phyloP scores from a whole-genome alignment of 1,140 invertebrate species.

The Elymnias hypermnestra region DNA sequence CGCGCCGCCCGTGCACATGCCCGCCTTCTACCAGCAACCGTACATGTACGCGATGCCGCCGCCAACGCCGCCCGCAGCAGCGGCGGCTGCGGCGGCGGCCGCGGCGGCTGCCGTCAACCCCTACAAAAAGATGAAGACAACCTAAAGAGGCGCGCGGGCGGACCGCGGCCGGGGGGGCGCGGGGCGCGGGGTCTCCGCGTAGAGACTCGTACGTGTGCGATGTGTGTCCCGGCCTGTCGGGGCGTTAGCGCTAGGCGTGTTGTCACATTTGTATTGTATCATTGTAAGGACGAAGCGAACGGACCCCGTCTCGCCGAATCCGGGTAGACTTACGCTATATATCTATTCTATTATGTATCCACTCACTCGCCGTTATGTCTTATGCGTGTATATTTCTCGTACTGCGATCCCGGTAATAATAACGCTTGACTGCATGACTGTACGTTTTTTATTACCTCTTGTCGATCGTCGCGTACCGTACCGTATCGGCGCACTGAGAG shows the following conservation, averaged over 20 bases:
- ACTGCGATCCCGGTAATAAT: constrained; percentile 87
- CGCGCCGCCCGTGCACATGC: constrained; percentile 58
- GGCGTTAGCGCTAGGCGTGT: constrained; percentile 71
- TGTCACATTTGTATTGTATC: constrained; percentile 75
- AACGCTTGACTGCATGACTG: constrained; percentile 91
- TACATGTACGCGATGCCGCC: constrained; percentile 78
- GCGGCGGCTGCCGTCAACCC: constrained; percentile 82
- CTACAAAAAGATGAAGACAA: constrained; percentile 92
- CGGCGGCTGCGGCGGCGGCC: constrained; percentile 69
- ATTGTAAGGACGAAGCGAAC: constrained; percentile 72
- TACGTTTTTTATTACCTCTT: constrained; percentile 87
- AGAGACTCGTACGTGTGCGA: constrained; percentile 68
- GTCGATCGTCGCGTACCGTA: constrained; percentile 68
- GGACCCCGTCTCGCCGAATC: constrained; percentile 61
- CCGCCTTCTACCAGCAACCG: constrained; percentile 71
- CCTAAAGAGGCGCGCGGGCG: constrained; percentile 76
- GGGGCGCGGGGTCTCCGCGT: constrained; percentile 67
- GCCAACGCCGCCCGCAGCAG: constrained; percentile 72
- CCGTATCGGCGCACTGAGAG: constrained; percentile 70
- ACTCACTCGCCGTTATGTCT: constrained; percentile 71
- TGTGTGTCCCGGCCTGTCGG: constrained; percentile 68
- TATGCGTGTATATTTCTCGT: constrained; percentile 79
- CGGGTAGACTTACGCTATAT: constrained; percentile 71
- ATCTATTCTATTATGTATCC: constrained; percentile 69
- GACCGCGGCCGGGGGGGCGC: constrained; percentile 54